phyloP scores from a whole-genome alignment of 2,797 vertebrate species.

The Tokudaia tokunoshimensis region DNA sequence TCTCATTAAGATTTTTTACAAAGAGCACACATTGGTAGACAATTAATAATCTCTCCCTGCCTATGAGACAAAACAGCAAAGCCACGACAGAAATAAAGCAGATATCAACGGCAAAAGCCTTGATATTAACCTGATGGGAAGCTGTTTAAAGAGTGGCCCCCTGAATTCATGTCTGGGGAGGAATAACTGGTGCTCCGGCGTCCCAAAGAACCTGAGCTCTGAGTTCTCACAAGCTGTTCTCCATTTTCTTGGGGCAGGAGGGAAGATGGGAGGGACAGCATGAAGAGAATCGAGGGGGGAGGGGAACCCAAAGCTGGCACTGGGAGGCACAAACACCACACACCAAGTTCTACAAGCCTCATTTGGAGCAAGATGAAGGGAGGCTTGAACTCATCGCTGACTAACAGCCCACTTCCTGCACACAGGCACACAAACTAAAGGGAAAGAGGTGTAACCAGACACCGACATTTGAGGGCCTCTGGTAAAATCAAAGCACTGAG shows the following conservation, averaged over 20 bases:
- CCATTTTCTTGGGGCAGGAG: slow-evolving; percentile 31
- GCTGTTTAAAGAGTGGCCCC: slow-evolving; percentile 38
- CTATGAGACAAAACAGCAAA: slow-evolving; percentile 68
- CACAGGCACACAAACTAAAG: background rate
- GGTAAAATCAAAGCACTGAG: slow-evolving; percentile 20
- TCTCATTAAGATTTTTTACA: slow-evolving; percentile 65
- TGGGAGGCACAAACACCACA: background rate
- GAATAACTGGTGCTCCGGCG: slow-evolving; percentile 12
- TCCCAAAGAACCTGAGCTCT: background rate
- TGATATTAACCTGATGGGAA: slow-evolving; percentile 60
- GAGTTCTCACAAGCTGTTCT: slow-evolving; percentile 27
- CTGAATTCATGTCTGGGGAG: slow-evolving; percentile 56
- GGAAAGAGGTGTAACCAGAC: background rate
- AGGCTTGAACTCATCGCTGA: background rate
- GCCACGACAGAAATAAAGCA: slow-evolving; percentile 63
- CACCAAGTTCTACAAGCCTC: background rate
- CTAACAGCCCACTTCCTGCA: background rate
- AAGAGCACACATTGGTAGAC: slow-evolving; percentile 45
- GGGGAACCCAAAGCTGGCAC: background rate
- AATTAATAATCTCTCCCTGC: slow-evolving; percentile 50
- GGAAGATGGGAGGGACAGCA: background rate
- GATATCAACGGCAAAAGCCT: slow-evolving; percentile 44
- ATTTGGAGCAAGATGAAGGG: background rate
- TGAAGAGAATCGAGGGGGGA: background rate
- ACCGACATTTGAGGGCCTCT: background rate